Evolutionary conservation across 2,888 invertebrate genomes (phyloP), one percentile per base, ranked within the genome.

Genomic region (Hofmannophila pseudospretella): DNA sequence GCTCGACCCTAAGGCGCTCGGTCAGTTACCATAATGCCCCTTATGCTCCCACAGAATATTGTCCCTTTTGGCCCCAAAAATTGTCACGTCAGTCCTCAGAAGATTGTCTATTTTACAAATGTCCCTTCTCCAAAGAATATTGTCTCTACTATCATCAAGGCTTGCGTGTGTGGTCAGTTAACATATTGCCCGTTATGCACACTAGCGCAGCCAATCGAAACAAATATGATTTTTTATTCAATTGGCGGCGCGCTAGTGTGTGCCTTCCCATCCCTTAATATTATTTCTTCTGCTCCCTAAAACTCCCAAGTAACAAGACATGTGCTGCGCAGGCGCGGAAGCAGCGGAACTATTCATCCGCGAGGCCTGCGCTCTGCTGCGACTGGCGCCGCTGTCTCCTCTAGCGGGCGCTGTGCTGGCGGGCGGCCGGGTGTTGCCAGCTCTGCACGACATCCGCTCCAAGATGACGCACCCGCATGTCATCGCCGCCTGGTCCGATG

Each of bases 401-500:
- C 89, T 99, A 37, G 94, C 96, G 41, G 96, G 97, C 51, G 96
- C 96, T 47, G 92, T 98, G 50, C 93, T 95, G 67, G 97, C 98
- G 14, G 99, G 99, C 31, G 96, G 96, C 61, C 92, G 93, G 20
- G 98, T 98, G 31, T 87, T 99, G 56, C 99, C 99, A 10, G 97
- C 98, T 27, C 88, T 99, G 42, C 89, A 98, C 42, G 98, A 97
- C 80, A 96, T 99, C 49, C 67, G 85, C 42, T 71, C 81, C 51
- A 87, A 87, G 66, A 86, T 88, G 85, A 66, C 84, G 44, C 85
- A 87, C 42, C 87, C 87, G 42, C 85, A 87, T 62, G 98, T 98
- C 30, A 91, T 95, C 34, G 95, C 95, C 36, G 96, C 98, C 57
- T 98, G 98, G 98, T 95, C 93, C 58, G 95, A 95, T 65, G 98